A percentile compares a stretch with the other conserved stretches of the same genome.
phyloP scores from a whole-genome alignment of 2,797 vertebrate genomes.

The Melopsittacus undulatus region DNA sequence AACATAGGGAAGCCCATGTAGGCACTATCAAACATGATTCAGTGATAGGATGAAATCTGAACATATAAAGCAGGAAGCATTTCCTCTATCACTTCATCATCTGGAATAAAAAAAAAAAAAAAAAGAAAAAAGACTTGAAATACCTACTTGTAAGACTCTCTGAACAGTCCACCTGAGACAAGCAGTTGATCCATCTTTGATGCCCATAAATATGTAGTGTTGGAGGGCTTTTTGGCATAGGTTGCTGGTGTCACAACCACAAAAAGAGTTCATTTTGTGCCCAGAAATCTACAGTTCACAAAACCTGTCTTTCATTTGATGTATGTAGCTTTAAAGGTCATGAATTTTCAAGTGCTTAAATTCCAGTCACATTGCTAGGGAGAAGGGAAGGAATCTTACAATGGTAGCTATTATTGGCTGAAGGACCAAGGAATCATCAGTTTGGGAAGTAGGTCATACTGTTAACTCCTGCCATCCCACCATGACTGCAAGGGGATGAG shows the following conservation, averaged over 20 bases:
- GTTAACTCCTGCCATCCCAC: slow-evolving; percentile 42
- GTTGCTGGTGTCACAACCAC: not conserved
- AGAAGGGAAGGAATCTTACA: slow-evolving; percentile 15
- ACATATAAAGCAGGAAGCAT: not conserved
- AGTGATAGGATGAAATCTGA: accelerated
- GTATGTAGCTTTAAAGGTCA: slow-evolving; percentile 55
- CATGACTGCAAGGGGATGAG: not conserved
- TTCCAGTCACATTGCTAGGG: slow-evolving; percentile 32
- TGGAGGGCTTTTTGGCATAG: not conserved
- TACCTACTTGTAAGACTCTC: not conserved
- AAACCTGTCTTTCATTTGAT: slow-evolving; percentile 53
- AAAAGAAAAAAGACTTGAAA: not conserved
- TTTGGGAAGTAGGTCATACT: slow-evolving; percentile 52
- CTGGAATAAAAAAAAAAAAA: not conserved
- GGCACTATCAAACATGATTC: not conserved
- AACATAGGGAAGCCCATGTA: not conserved
- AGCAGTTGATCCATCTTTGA: not conserved
- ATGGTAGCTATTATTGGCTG: slow-evolving; percentile 44
- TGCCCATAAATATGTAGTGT: not conserved
- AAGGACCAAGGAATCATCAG: slow-evolving; percentile 28
- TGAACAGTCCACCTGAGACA: not conserved
- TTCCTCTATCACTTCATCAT: not conserved
- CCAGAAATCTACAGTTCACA: slow-evolving; percentile 24
- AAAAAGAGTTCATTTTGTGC: not conserved
- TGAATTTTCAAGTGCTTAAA: slow-evolving; percentile 37